Evolutionary conservation across 2,888 invertebrate genomes (phyloP).

Genomic region (Synergus laeviventris): DNA sequence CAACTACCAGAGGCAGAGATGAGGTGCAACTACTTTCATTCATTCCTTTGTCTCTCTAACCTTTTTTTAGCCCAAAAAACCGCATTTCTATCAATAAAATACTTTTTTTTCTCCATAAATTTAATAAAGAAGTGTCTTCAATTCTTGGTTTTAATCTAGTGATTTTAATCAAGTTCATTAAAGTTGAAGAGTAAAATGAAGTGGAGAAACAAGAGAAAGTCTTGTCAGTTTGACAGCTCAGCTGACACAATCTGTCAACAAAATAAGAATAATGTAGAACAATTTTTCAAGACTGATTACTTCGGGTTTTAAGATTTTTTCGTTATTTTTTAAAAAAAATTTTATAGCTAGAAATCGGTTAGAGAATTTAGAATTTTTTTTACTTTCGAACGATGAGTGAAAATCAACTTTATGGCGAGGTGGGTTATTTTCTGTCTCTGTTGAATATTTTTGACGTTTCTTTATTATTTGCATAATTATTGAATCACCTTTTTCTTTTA

Average conservation of each 20-base stretch:
- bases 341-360: neutral
- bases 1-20: too few relatives aligned
- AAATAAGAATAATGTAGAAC: neutral
- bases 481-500: neutral
- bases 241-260: constrained; percentile 8
- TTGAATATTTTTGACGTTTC: neutral
- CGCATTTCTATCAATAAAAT: constrained; percentile 21
- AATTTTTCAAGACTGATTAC: neutral
- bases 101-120: neutral
- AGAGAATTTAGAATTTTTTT: neutral
- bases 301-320: neutral
- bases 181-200: constrained; percentile 8
- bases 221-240: constrained; percentile 14
- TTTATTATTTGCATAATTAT: neutral
- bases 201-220: neutral
- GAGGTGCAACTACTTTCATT: too few relatives aligned
- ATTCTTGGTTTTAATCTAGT: neutral
- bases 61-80: constrained; percentile 10
- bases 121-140: neutral
- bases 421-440: constrained; percentile 42
- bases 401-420: constrained; percentile 58
- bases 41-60: constrained; percentile 13
- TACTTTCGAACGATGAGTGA: constrained; percentile 49
- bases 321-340: neutral
- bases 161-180: neutral